Base-by-base conservation (phyloP, 1,140 invertebrate species). In the Sinella curviseta region DNA sequence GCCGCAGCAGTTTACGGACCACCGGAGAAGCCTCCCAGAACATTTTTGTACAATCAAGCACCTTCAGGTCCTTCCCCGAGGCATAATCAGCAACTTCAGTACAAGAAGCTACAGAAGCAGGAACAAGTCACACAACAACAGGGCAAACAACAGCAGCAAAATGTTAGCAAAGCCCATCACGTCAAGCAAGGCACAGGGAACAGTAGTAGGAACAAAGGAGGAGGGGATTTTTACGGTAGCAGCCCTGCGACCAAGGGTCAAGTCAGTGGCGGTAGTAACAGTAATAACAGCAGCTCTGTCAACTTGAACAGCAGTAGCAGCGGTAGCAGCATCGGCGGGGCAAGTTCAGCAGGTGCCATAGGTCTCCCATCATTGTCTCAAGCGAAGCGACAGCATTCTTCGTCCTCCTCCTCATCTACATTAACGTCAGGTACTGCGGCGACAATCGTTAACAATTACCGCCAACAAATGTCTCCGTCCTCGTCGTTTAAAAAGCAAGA, bases 21-120 rank as follows among this genome's bases (percentile, higher is more conserved):
- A 60, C 83, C 83, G 16, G 83, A 84, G 31, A 84, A 84, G 77
- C 83, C 83, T 14, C 83, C 83, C 3, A 28, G 83, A 24, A 84
- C 83, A 34, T 84, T 84, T 35, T 74, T 81, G 0, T 82, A 84
- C 55, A 81, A 84, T 55, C 30, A 60, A 33, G 76, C 55, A 4
- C 34, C 35, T 14, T 12, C 20, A 12, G 39, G 34, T 54, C n/a
- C 4, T 31, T 54, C 12, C 3, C 14, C 74, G 1, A 3, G 28
- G 2, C 24, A 39, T 54, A 12, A 76, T 12, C 39, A 55, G 34
- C 12, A 76, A 54, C 2, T 34, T 3, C 70, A 30, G 8, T 8
- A 74, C 12, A 17, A 3, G 70, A 8, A n/a, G 26, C 74, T 31
- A 16, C 39, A 75, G 39, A 48, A 26, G 34, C 39, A 75, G 34